Evolutionary conservation across 2,888 invertebrate species (phyloP), one percentile per base, ranked within the genome.

Genomic region (Erannis defoliaria): DNA sequence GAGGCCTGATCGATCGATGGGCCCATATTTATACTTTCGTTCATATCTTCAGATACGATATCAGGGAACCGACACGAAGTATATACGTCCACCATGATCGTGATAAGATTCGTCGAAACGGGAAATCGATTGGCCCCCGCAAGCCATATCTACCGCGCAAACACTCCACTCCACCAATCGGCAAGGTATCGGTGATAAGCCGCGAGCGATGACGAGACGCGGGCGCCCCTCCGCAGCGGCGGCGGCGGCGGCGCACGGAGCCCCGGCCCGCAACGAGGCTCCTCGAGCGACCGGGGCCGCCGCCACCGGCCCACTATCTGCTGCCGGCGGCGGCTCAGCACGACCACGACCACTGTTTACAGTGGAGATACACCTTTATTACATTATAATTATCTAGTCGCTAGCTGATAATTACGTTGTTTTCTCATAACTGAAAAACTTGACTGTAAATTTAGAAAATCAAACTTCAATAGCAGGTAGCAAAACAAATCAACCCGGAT

Each of bases 11-110:
- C 93, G 92, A 93, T 93, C 86, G 90, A 93, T 90, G 91, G 89
- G 84, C 92, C 76, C 90, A 89, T 93, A 93, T 93, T 91, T 93
- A 93, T 93, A 93, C 91, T 85, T 90, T 93, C 89, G 82, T 88
- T 87, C 84, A 88, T 90, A 91, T 92, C 92, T 90, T 80, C 77
- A 82, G 91, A 92, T 92, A 93, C 78, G 85, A 85, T 93, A 93
- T 92, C 93, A 78, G 88, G 81, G 77, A 81, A 83, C 78, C 78
- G 88, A 85, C 89, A 84, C 89, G 86, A 88, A 85, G 88, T 85
- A 82, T 82, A 77, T 86, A 85, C 83, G 88, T 91, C 85, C 91
- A 90, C 89, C 90, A 89, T 90, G 86, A 89, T 89, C 72, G 74
- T 84, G 93, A 93, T 93, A 92, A 93, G 89, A 90, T 90, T 88